Percentiles rank a stretch among this genome's conserved stretches.
Evolutionary conservation across 2,888 invertebrate species (phyloP).

Genomic region (Anarsia innoxiella): DNA sequence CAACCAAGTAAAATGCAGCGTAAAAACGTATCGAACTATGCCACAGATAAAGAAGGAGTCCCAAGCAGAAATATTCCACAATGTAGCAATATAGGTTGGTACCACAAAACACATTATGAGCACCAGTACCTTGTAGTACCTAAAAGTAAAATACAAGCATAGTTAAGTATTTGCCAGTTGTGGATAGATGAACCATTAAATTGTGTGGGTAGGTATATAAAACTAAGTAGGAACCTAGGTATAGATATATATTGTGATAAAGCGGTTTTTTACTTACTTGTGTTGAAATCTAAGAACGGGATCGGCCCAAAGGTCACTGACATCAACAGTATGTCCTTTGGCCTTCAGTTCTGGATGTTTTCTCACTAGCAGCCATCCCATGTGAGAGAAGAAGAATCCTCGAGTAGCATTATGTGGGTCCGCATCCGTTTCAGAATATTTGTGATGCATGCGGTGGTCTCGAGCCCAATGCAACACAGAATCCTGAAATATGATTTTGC

Average conservation of each 20-base stretch:
- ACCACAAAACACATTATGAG: slow-evolving; percentile 83
- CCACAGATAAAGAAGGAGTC: slow-evolving; percentile 81
- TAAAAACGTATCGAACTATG: slow-evolving; percentile 84
- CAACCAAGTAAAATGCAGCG: slow-evolving; percentile 90
- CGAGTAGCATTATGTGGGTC: slow-evolving; percentile 94
- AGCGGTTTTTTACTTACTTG: slow-evolving; percentile 85
- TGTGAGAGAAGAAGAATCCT: slow-evolving; percentile 97
- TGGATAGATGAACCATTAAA: too few species aligned
- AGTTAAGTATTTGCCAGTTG: too few species aligned
- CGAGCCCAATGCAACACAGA: slow-evolving; percentile 86
- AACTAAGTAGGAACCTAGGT: too few species aligned
- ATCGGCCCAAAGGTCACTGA: slow-evolving; percentile 87
- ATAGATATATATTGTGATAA: too few species aligned
- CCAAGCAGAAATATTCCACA: slow-evolving; percentile 83
- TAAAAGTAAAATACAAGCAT: slow-evolving; percentile 55
- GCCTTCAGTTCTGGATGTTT: slow-evolving; percentile 93
- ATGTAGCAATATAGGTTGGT: slow-evolving; percentile 82
- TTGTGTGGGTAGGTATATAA: too few species aligned
- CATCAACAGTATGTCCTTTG: slow-evolving; percentile 89
- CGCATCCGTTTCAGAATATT: slow-evolving; percentile 94
- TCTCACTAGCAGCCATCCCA: slow-evolving; percentile 93
- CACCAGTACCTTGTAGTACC: slow-evolving; percentile 84
- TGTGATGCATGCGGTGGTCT: slow-evolving; percentile 91
- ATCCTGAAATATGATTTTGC: too few species aligned
- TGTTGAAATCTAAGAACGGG: slow-evolving; percentile 89